Evolutionary conservation across 2,888 invertebrate species (phyloP).

Genomic region (Dermolepida albohirtum): DNA sequence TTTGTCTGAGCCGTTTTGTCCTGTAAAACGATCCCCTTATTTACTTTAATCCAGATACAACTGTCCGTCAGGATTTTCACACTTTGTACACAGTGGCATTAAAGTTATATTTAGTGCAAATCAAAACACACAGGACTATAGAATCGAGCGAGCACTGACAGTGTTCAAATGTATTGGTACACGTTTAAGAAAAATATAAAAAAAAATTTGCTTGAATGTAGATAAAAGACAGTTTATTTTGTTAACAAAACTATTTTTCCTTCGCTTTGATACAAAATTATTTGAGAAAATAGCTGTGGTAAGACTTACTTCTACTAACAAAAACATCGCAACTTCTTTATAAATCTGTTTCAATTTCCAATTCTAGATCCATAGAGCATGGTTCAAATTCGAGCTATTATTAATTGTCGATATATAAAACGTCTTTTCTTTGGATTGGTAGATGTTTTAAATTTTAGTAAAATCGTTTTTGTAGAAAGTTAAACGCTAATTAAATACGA

Average conservation of each 20-base stretch:
- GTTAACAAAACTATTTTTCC: conserved; percentile 5
- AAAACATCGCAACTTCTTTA: too few relatives aligned
- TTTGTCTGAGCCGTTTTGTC: conserved; percentile 59
- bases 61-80: conserved; percentile 53
- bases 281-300: too few relatives aligned
- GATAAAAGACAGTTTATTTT: conserved; percentile 16
- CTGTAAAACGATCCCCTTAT: conserved; percentile 51
- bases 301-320: too few relatives aligned
- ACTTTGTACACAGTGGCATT: conserved; percentile 39
- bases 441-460: too few relatives aligned
- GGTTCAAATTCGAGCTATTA: too few relatives aligned
- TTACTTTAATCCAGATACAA: conserved; percentile 52
- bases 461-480: too few relatives aligned
- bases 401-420: too few relatives aligned
- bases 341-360: too few relatives aligned
- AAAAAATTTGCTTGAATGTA: conserved; percentile 23
- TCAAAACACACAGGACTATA: conserved; percentile 38
- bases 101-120: conserved; percentile 37
- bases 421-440: too few relatives aligned
- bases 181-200: conserved; percentile 28
- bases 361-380: too few relatives aligned
- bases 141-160: conserved; percentile 7
- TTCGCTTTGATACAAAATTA: too few relatives aligned
- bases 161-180: conserved; percentile 12
- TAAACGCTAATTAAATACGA: too few relatives aligned